These are phyloP conservation scores for Scrobipalpa costella DNA, from an alignment of 2,888 invertebrate genomes.

Conservation along the genomic window DNA sequence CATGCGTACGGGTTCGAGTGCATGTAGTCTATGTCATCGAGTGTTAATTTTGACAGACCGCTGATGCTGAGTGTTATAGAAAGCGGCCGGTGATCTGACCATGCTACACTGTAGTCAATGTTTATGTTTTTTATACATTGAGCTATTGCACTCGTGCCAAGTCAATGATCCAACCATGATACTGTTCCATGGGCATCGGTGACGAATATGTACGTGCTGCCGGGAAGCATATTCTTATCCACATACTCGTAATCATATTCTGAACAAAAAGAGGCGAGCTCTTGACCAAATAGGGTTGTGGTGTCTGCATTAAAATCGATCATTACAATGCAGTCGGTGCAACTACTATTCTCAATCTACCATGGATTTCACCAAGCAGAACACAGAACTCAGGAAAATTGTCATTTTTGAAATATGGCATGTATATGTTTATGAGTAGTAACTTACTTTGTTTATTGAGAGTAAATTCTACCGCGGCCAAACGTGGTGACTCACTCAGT, in stretches of 20 bases:
- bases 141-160: background rate
- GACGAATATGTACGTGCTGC: background rate
- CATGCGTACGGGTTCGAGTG: background rate
- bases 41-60: background rate
- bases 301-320: too few species aligned
- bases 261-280: background rate
- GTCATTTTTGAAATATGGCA: background rate
- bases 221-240: background rate
- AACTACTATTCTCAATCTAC: background rate
- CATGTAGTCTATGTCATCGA: background rate
- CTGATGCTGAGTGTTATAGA: background rate
- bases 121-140: background rate
- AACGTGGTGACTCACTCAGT: background rate
- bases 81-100: slow-evolving; percentile 8
- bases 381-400: slow-evolving; percentile 6
- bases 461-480: background rate
- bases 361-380: background rate
- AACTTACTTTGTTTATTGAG: too few species aligned
- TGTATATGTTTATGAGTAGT: background rate
- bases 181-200: slow-evolving; percentile 9
- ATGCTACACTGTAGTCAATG: slow-evolving; percentile 2
- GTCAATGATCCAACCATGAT: slow-evolving; percentile 12
- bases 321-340: background rate
- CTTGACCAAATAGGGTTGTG: slow-evolving; percentile 12
- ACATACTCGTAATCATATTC: background rate